Evolutionary conservation across 1,140 invertebrate genomes (phyloP), one percentile per base, ranked within the genome.

Genomic region (Cepaea nemoralis): DNA sequence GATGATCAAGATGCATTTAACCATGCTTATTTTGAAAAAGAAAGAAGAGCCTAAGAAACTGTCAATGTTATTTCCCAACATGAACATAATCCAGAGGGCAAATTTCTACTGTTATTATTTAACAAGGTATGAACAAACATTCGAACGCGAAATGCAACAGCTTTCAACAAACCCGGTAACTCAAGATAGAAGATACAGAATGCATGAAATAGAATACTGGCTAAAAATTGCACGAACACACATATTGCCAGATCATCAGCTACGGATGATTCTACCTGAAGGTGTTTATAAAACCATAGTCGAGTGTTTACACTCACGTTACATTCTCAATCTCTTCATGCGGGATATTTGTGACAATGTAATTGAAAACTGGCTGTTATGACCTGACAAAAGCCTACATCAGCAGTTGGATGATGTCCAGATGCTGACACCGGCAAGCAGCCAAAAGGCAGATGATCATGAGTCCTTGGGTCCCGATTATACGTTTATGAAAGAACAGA

Each of bases 1-100:
- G 45, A 75, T 75, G 73, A 75, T 75, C 39, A 42, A 48, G n/a
- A n/a, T 19, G 39, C 73, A 75, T 27, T 24, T 75, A 19, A 75
- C 39, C n/a, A 75, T 40, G 19, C 73, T 75, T 42, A 27, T 75
- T 31, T 16, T 75, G 42, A 42, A 75, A 33, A 3, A 10, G 10
- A 42, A 12, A 3, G 5, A 27, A 27, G 3, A 14, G 12, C 3
- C 27, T 14, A 22, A 10, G 39, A n/a, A 75, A 5, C 22, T n/a
- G 33, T 22, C 24, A 33, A 6, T 75, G 35, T 5, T 24, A 27
- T 5, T n/a, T 3, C n/a, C n/a, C n/a, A 45, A 48, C 5, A 75
- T 75, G 73, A 31, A 45, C 33, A 75, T 75, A 6, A 14, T 19
- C 2, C 40, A 75, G n/a, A 42, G 73, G 14, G 37, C 45, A 24